Evolutionary conservation across 1,140 invertebrate species (phyloP).

Genomic region (Olivierus martensii): DNA sequence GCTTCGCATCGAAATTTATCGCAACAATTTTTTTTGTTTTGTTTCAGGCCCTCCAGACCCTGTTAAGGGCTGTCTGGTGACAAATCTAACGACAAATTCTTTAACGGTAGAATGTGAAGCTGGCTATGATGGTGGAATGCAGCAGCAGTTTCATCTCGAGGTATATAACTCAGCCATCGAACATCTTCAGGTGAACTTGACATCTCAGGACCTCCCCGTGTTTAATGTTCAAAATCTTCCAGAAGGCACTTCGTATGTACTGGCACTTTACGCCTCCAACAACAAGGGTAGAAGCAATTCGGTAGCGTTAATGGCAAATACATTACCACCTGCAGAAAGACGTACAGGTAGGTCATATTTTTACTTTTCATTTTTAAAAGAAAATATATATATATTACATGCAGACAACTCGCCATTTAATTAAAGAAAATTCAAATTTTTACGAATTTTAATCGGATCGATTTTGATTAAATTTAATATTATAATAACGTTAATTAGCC

Average conservation of each 20-base stretch:
- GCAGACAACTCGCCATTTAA: too few relatives aligned
- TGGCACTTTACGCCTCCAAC: slow-evolving; percentile 20
- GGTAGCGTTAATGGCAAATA: slow-evolving; percentile 12
- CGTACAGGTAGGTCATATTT: slow-evolving; percentile 5
- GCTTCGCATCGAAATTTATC: background rate
- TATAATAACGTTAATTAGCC: too few relatives aligned
- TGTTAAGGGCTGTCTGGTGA: slow-evolving; percentile 66
- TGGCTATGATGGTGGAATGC: slow-evolving; percentile 61
- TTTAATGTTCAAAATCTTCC: slow-evolving; percentile 19
- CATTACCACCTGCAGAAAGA: slow-evolving; percentile 9
- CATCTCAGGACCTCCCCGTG: slow-evolving; percentile 14
- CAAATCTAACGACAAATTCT: slow-evolving; percentile 69
- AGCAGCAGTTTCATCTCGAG: slow-evolving; percentile 66
- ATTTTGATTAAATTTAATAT: too few relatives aligned
- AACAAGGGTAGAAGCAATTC: slow-evolving; percentile 19
- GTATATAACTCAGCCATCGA: slow-evolving; percentile 41
- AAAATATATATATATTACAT: too few relatives aligned
- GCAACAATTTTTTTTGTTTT: background rate
- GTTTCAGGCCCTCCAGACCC: slow-evolving; percentile 46
- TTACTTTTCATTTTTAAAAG: background rate
- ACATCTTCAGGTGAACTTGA: slow-evolving; percentile 15
- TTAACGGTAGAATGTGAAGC: slow-evolving; percentile 56
- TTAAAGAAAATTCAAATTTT: too few relatives aligned
- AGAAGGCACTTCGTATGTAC: slow-evolving; percentile 13
- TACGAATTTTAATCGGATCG: too few relatives aligned